phyloP scores from a whole-genome alignment of 2,113 vertebrate species.

The Strix uralensis region DNA sequence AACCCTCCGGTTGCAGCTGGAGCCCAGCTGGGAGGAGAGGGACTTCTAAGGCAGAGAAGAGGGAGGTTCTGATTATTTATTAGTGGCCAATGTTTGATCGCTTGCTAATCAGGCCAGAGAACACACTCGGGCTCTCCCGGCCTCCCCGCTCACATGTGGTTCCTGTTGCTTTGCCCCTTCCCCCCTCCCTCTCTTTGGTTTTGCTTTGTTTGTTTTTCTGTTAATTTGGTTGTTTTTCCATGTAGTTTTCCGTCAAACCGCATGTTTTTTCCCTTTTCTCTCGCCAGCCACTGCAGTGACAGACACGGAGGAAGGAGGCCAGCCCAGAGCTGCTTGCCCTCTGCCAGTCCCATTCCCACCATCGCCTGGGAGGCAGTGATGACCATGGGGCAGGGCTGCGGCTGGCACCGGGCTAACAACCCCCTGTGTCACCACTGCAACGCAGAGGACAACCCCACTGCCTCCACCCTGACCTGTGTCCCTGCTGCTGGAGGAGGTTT shows the following conservation, averaged over 20 bases:
- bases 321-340: neutral
- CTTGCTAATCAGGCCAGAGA: conserved; percentile 48
- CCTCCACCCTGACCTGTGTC: neutral
- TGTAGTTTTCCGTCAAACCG: conserved; percentile 78
- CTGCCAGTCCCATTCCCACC: neutral
- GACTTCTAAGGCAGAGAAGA: conserved; percentile 53
- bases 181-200: neutral
- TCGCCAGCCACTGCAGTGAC: conserved; percentile 71
- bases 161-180: conserved; percentile 23
- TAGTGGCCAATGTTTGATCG: conserved; percentile 50
- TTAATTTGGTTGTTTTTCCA: conserved; percentile 80
- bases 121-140: neutral
- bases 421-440: fast-evolving
- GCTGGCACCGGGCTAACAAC: fast-evolving
- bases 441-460: fast-evolving
- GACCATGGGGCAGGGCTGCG: neutral
- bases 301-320: neutral
- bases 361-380: neutral
- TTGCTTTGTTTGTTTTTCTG: conserved; percentile 80
- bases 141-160: conserved; percentile 30
- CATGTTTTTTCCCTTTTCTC: conserved; percentile 77
- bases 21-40: conserved; percentile 71
- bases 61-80: conserved; percentile 64
- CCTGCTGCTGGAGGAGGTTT: neutral
- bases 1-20: conserved; percentile 64